Base-by-base conservation (phyloP, 2,113 vertebrate species). In the Hippocampus mohnikei region DNA sequence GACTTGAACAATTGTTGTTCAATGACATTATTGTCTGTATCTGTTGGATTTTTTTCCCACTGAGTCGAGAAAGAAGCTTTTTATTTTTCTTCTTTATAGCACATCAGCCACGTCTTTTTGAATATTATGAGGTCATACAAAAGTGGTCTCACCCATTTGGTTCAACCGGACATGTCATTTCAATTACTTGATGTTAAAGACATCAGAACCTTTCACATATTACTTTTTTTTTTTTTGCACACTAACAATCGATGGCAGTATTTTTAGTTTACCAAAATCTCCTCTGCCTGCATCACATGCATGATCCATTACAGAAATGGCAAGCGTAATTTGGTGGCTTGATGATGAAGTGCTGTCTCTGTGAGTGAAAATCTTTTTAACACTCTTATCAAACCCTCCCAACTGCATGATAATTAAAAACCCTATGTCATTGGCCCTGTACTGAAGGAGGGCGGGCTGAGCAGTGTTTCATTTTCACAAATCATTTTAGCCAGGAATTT, bases 1-100 rank as follows among this genome's bases (percentile, higher is more conserved):
- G 44, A 65, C 29, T 70, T 13, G 50, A 53, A 41, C 74, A 78
- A 67, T 79, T 82, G 58, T 80, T 59, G 46, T 73, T 21, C 53
- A 23, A 4, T 27, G 27, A 44, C 59, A 40, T 12, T n/a, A 62
- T n/a, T 37, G 46, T 48, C 16, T 50, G 5, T 50, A 18, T 50
- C 21, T 55, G 52, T 55, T 10, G 6, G 7, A 52, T 52, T 52
- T 2, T 52, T 21, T 50, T 11, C n/a, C 1, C 21, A 55, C 10
- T 55, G n/a, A 11, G 8, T 55, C 21, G 9, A 21, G 52, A 55
- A 55, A 55, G 44, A 46, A 16, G 44, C 44, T 46, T 46, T 46
- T 4, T 16, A 7, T 37, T 37, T 37, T 18, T 5, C 1, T 1
- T 18, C 11, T 58, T 58, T 58, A 2, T 58, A 27, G 25, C 8